Conservation (phyloP, 2,797 vertebrate genomes). For the Galagoides demidoff region DNA sequence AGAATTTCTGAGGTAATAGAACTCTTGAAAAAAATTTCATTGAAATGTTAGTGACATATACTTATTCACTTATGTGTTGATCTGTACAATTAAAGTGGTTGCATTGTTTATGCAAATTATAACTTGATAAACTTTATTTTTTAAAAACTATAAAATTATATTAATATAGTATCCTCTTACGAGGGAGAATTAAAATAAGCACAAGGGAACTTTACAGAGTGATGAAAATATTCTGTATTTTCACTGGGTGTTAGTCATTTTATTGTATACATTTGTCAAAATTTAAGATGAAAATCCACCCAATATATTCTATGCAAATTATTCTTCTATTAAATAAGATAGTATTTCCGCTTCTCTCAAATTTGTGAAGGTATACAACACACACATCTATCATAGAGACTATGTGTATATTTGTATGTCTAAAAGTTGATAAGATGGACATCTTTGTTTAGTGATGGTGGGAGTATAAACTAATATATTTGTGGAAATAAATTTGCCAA, state of each 20-base stretch:
- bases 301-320: background rate
- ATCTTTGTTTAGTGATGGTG: background rate
- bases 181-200: background rate
- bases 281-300: background rate
- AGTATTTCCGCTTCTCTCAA: background rate
- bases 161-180: background rate
- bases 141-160: background rate
- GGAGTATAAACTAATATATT: background rate
- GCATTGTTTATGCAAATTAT: background rate
- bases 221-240: background rate
- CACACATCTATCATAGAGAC: background rate
- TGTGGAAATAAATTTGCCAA: background rate
- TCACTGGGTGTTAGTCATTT: background rate
- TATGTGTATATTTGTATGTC: background rate
- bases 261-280: background rate
- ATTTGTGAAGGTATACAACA: background rate
- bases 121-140: background rate
- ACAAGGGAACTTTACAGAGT: background rate
- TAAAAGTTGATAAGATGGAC: background rate
- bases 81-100: background rate
- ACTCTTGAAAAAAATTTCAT: background rate
- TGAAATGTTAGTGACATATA: background rate
- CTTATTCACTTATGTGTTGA: background rate
- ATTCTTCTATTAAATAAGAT: background rate
- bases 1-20: background rate